Evolutionary conservation across 1,140 invertebrate species (phyloP), one percentile per base, ranked within the genome.

Genomic region (Pantala flavescens): DNA sequence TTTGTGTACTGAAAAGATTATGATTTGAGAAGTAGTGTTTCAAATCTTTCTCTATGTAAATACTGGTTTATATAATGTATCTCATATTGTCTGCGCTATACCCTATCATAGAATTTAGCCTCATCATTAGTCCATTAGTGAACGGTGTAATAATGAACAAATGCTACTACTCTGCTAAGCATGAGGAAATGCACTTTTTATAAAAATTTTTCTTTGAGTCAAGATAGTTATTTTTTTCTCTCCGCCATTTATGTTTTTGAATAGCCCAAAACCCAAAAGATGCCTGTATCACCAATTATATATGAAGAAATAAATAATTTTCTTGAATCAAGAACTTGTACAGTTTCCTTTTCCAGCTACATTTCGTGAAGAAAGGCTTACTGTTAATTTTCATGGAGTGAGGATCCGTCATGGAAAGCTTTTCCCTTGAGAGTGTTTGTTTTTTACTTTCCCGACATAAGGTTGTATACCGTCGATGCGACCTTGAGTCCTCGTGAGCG

Each of bases 161-260:
- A 63, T 19, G 49, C 49, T 63, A 63, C 49, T 63, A 63, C 49
- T 63, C 49, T 63, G 49, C n/a, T 63, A 63, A 63, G 28, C n/a
- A 63, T 14, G n/a, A 63, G 28, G 49, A 63, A 21, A 21, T 63
- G 49, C 49, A 63, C 49, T 63, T 63, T 63, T 63, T 63, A 19
- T 63, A 36, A 36, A n/a, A 36, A 63, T 63, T 63, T 63, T 19
- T 21, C 49, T 63, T 21, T 63, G 49, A 21, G 49, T 21, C 49
- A 63, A 63, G 14, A 7, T 63, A 63, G 49, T 63, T 63, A 36
- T 36, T 36, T 36, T 36, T 36, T 36, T 36, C n/a, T 63, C 49
- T 63, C 49, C 5, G 49, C 49, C 14, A 63, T 21, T 7, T 7
- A 63, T 63, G 49, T 63, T 16, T 63, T 36, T 9, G 28, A 63